A percentile compares a stretch with the other conserved stretches of the same genome.
phyloP scores from a whole-genome alignment of 2,797 vertebrate genomes.

The Xiphorhynchus erythropygius region DNA sequence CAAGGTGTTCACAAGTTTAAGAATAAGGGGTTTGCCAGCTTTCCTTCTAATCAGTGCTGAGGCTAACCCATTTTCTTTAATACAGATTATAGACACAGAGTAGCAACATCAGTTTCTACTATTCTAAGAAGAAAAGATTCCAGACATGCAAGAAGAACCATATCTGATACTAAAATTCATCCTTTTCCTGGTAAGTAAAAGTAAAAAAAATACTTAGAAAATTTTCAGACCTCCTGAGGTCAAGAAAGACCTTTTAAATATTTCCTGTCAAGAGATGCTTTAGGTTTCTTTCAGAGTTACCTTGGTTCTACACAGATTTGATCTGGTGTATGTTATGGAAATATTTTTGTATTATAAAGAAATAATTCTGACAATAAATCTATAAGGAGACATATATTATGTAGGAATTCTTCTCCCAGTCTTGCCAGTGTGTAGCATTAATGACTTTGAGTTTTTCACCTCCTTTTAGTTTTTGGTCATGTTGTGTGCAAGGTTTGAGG shows the following conservation, averaged over 20 bases:
- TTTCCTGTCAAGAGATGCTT: neutral
- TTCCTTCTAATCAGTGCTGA: neutral
- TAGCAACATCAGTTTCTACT: neutral
- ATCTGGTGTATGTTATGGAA: neutral
- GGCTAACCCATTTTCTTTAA: neutral
- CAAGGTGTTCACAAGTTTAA: neutral
- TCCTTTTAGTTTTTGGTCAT: neutral
- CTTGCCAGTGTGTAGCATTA: neutral
- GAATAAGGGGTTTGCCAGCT: neutral
- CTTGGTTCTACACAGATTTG: neutral
- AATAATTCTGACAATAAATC: neutral
- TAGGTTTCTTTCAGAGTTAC: neutral
- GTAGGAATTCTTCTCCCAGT: neutral
- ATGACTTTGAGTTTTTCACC: neutral
- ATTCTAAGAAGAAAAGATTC: conserved; percentile 29
- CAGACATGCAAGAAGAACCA: neutral
- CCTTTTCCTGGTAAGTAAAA: conserved; percentile 37
- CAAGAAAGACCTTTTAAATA: neutral
- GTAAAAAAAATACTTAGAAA: neutral
- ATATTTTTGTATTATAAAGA: neutral
- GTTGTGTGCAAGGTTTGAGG: neutral
- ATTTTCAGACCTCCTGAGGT: neutral
- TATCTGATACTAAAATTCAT: neutral
- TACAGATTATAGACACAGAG: conserved; percentile 42
- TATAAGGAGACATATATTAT: neutral